Evolutionary conservation across 1,140 invertebrate species (phyloP).

Genomic region (Meteorus sp.): DNA sequence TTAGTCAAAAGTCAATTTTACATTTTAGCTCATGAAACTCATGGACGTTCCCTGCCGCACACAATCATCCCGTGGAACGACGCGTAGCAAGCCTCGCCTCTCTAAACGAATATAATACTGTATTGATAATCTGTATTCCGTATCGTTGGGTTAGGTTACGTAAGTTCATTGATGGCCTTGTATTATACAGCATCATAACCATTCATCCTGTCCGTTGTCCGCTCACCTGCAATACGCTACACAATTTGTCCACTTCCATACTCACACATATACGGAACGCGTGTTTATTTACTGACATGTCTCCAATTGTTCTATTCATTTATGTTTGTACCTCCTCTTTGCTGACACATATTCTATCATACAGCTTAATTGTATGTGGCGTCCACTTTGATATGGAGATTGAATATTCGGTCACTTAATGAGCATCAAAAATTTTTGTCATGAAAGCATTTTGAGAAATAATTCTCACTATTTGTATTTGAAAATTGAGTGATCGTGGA

Average conservation of each 20-base stretch:
- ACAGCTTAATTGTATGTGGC: no score
- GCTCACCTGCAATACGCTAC: conserved; percentile 53
- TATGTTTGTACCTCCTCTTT: no score
- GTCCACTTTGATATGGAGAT: no score
- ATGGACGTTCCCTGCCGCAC: conserved; percentile 16
- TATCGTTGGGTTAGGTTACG: conserved; percentile 47
- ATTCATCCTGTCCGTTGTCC: conserved; percentile 53
- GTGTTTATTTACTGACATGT: conserved; percentile 4
- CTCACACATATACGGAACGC: conserved; percentile 21
- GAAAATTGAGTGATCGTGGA: no score
- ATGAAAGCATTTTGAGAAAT: no score
- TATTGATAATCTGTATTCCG: conserved; percentile 43
- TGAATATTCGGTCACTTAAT: no score
- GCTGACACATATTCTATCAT: no score
- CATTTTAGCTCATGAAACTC: neutral
- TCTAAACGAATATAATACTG: conserved; percentile 38
- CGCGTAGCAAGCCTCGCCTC: conserved; percentile 24
- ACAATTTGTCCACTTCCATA: conserved; percentile 37
- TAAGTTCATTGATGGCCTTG: conserved; percentile 48
- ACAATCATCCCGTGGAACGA: conserved; percentile 25
- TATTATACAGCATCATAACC: conserved; percentile 54
- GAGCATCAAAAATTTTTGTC: no score
- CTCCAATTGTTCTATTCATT: no score
- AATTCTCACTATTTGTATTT: no score
- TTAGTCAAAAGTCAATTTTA: no score